Evolutionary conservation across 2,797 vertebrate genomes (phyloP).

Genomic region (Potorous gilbertii): DNA sequence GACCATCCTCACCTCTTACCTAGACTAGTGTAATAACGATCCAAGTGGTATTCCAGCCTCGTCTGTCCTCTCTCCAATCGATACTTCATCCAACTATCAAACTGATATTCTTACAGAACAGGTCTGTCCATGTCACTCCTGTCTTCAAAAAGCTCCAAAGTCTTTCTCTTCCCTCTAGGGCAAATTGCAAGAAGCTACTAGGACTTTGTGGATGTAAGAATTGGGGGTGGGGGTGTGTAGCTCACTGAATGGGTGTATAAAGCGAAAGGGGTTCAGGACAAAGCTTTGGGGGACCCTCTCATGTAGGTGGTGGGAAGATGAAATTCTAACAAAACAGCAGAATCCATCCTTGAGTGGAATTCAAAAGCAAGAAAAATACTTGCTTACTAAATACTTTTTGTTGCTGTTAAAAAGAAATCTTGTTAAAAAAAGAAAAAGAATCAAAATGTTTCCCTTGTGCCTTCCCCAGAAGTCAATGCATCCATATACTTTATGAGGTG

Average conservation of each 20-base stretch:
- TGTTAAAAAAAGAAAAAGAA: neutral
- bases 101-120: neutral
- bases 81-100: neutral
- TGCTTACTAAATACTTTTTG: neutral
- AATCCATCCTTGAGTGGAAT: neutral
- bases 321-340: neutral
- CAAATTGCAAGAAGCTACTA: neutral
- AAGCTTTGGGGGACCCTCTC: neutral
- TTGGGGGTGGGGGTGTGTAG: neutral
- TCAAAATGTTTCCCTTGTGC: neutral
- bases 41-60: neutral
- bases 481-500: neutral
- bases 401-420: neutral
- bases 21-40: neutral
- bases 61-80: neutral
- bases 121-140: neutral
- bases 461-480: neutral
- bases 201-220: neutral
- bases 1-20: neutral
- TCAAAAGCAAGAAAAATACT: neutral
- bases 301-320: neutral
- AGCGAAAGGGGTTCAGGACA: neutral
- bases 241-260: neutral
- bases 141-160: too few species aligned
- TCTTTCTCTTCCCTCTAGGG: neutral